Evolutionary conservation across 2,888 invertebrate genomes (phyloP).

Genomic region (Napeogenes inachia): DNA sequence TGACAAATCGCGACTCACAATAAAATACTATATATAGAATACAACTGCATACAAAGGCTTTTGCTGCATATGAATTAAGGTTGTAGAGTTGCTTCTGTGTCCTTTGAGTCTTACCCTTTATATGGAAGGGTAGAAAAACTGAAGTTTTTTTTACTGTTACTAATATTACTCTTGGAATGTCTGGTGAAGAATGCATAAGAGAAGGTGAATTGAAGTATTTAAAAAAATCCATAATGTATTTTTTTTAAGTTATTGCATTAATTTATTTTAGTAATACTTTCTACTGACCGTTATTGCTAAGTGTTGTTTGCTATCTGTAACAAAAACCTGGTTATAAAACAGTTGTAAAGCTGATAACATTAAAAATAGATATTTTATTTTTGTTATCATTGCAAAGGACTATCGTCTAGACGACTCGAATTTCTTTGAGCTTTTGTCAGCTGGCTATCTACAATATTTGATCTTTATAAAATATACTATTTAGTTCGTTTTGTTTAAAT

Average conservation of each 20-base stretch:
- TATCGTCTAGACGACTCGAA: neutral
- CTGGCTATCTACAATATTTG: slow-evolving; percentile 1
- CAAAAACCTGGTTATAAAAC: neutral
- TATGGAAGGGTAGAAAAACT: neutral
- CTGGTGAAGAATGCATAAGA: too few species aligned
- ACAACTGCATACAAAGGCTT: slow-evolving; percentile 6
- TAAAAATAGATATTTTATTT: neutral
- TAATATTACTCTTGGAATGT: too few species aligned
- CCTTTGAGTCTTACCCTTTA: neutral
- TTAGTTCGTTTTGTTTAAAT: too few species aligned
- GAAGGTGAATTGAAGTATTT: too few species aligned
- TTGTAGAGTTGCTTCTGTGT: slow-evolving; percentile 9
- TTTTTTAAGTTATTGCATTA: too few species aligned
- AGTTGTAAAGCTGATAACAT: neutral
- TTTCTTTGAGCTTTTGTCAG: neutral
- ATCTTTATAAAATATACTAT: too few species aligned
- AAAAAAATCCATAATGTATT: too few species aligned
- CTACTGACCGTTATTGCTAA: too few species aligned
- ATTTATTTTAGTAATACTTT: too few species aligned
- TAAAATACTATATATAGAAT: slow-evolving; percentile 13
- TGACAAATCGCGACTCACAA: slow-evolving; percentile 25
- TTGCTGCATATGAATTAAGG: slow-evolving; percentile 18
- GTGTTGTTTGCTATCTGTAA: too few species aligned
- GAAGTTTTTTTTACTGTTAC: too few species aligned
- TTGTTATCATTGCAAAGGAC: neutral